Conservation (phyloP, 1,140 invertebrate species). For the Drosophila tani region DNA sequence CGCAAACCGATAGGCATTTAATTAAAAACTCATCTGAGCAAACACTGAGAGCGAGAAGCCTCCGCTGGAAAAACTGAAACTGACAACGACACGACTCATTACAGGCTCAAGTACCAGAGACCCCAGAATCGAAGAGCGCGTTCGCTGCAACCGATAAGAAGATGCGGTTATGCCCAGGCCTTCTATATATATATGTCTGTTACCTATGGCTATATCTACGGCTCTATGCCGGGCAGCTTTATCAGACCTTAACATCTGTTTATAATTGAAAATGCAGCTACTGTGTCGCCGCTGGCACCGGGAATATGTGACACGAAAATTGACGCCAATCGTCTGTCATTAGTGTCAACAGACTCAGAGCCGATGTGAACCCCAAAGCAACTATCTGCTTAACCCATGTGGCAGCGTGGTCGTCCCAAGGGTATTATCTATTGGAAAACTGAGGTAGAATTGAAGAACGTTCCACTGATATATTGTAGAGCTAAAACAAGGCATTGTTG, state of each 20-base stretch:
- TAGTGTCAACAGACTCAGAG: constrained; percentile 73
- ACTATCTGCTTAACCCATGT: constrained; percentile 38
- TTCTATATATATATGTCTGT: not conserved
- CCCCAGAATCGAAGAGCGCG: constrained; percentile 12
- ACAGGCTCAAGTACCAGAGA: constrained; percentile 76
- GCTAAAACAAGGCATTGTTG: not conserved
- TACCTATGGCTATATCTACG: constrained; percentile 14
- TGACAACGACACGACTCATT: constrained; percentile 74
- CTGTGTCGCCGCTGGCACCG: constrained; percentile 53
- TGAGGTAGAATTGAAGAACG: not conserved
- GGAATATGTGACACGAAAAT: constrained; percentile 71
- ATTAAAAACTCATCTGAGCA: constrained; percentile 82
- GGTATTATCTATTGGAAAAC: constrained; percentile 18
- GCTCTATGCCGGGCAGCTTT: constrained; percentile 42
- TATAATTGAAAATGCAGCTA: constrained; percentile 85
- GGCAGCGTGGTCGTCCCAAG: not conserved
- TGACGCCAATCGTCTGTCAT: constrained; percentile 80
- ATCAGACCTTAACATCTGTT: constrained; percentile 83
- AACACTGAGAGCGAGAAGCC: constrained; percentile 41
- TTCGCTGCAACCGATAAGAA: constrained; percentile 38
- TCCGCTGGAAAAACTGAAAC: constrained; percentile 3
- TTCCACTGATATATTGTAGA: not conserved
- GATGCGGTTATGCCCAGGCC: constrained; percentile 36
- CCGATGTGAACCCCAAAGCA: constrained; percentile 19
- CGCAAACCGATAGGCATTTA: constrained; percentile 80